A percentile compares a stretch with the other conserved stretches of the same genome.
Conservation (phyloP, 1,140 invertebrate genomes). For the Apis laboriosa region DNA sequence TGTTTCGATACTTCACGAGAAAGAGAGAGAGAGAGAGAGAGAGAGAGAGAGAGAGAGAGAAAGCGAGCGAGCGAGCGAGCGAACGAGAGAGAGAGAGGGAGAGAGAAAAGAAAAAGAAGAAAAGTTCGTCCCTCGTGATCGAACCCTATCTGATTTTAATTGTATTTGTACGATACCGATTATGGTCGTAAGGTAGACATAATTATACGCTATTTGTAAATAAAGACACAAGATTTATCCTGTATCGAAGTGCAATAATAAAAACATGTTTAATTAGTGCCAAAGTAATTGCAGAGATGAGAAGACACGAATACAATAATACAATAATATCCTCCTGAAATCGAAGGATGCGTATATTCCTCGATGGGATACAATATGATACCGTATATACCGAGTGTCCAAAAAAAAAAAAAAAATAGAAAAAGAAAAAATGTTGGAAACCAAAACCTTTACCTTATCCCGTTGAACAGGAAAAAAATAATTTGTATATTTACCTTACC, state of each 20-base stretch:
- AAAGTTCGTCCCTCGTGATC: constrained; percentile 26
- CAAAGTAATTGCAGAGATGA: constrained; percentile 70
- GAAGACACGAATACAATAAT: constrained; percentile 9
- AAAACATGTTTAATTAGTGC: constrained; percentile 76
- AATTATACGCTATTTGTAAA: constrained; percentile 70
- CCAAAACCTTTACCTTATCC: no score
- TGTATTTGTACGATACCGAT: constrained; percentile 66
- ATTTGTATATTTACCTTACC: no score
- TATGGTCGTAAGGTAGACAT: constrained; percentile 61
- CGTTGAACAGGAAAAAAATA: no score
- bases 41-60: no score
- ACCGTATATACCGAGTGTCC: no score
- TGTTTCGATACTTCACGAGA: neutral
- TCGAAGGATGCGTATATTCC: no score
- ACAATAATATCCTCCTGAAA: no score
- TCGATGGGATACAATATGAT: no score
- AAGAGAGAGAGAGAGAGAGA: no score
- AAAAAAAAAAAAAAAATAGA: no score
- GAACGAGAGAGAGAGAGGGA: neutral
- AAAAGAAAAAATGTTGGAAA: no score
- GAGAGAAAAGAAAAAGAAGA: neutral
- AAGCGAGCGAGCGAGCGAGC: neutral
- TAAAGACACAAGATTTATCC: constrained; percentile 70
- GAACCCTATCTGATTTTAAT: constrained; percentile 45
- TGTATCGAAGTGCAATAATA: constrained; percentile 77